Conservation (phyloP, 2,888 invertebrate species). For the Caradrina clavipalpis region DNA sequence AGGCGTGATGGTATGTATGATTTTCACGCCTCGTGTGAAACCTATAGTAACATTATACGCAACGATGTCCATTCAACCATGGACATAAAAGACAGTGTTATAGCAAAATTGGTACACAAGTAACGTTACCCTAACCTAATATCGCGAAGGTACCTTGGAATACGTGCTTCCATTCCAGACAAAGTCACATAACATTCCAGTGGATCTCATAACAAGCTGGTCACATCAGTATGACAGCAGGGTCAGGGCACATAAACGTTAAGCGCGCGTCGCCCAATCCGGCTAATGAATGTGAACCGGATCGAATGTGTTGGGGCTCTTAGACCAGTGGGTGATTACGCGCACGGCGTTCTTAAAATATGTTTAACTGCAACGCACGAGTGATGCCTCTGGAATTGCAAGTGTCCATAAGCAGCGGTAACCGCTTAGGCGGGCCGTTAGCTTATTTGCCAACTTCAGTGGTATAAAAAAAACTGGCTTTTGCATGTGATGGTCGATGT, state of each 20-base stretch:
- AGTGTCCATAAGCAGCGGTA: too few species aligned
- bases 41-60: too few species aligned
- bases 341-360: background rate
- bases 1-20: too few species aligned
- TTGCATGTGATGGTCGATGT: too few species aligned
- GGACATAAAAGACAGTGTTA: too few species aligned
- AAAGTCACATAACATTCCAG: constrained; percentile 25
- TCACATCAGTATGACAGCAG: constrained; percentile 54
- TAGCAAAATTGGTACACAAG: background rate
- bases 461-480: too few species aligned
- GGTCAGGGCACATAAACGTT: constrained; percentile 59
- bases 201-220: constrained; percentile 37
- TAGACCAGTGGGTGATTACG: constrained; percentile 19
- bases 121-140: background rate
- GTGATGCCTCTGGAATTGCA: too few species aligned
- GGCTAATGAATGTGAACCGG: constrained; percentile 68
- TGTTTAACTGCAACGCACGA: too few species aligned
- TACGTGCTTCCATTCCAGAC: constrained; percentile 10
- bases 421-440: too few species aligned
- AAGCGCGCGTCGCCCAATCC: constrained; percentile 63
- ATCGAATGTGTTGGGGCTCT: constrained; percentile 47
- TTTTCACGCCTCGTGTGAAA: too few species aligned
- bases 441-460: too few species aligned
- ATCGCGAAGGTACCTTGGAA: background rate
- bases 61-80: too few species aligned